These are phyloP conservation scores for Lepidiolamprologus cunningtoni DNA, from an alignment of 2,113 vertebrate genomes.

Conservation along the genomic window DNA sequence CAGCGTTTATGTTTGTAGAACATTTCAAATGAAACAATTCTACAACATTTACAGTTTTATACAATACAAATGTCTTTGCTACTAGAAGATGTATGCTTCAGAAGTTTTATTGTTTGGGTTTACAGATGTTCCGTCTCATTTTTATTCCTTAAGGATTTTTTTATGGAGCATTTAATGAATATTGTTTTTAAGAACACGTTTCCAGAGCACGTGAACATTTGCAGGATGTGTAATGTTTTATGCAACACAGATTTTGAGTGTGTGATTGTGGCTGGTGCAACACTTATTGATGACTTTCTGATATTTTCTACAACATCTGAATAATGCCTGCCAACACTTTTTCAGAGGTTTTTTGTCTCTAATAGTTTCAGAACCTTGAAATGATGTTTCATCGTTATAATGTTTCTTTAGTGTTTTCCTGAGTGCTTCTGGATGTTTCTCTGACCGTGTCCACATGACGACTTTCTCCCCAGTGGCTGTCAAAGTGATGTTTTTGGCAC, in stretches of 20 bases:
- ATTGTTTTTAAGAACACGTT: neutral
- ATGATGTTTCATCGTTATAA: neutral
- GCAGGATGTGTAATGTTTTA: neutral
- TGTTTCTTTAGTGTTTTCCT: neutral
- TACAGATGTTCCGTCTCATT: neutral
- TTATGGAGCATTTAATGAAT: neutral
- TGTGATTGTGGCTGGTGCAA: neutral
- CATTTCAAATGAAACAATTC: neutral
- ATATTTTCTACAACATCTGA: neutral
- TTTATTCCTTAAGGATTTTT: neutral
- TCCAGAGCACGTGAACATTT: neutral
- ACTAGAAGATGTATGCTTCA: neutral
- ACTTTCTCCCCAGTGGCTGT: conserved; percentile 80
- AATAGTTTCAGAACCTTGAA: neutral
- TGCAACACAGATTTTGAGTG: neutral
- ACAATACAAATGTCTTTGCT: neutral
- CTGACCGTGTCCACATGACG: conserved; percentile 85
- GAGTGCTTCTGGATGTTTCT: neutral
- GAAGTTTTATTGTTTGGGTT: neutral
- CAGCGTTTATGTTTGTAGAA: neutral
- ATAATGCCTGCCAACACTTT: neutral
- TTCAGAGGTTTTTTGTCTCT: neutral
- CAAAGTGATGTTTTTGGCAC: conserved; percentile 83
- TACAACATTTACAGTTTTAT: neutral
- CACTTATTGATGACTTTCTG: neutral